These are phyloP conservation scores for Xestia ashworthii DNA, from an alignment of 2,888 invertebrate genomes.

Conservation along the genomic window DNA sequence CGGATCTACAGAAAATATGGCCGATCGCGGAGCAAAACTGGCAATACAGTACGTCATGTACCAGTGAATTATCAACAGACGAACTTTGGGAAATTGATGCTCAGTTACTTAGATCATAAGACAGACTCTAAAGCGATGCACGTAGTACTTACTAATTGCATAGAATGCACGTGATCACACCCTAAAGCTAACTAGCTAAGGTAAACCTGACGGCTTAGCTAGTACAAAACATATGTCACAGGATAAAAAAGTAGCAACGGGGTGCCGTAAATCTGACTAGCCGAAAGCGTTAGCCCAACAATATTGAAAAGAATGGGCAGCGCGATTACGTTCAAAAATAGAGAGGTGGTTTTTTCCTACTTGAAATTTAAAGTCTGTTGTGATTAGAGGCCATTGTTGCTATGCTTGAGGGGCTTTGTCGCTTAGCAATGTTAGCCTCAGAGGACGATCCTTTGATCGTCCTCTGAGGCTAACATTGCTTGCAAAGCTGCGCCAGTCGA, in stretches of 20 bases:
- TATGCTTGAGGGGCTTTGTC: rapidly evolving
- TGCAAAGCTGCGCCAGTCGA: background rate
- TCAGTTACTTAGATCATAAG: too few relatives aligned
- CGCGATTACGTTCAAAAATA: background rate
- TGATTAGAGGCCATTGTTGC: background rate
- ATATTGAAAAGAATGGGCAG: slow-evolving; percentile 47
- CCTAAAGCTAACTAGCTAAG: slow-evolving; percentile 1
- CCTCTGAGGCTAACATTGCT: too few relatives aligned
- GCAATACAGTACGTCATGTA: background rate
- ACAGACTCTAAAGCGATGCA: too few relatives aligned
- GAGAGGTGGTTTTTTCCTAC: background rate
- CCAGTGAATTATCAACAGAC: too few relatives aligned
- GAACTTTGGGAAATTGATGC: too few relatives aligned
- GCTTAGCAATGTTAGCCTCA: background rate
- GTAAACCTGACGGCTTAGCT: background rate
- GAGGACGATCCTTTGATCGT: background rate
- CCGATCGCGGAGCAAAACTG: background rate
- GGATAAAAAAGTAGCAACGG: slow-evolving; percentile 30
- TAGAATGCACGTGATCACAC: background rate
- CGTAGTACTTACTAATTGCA: too few relatives aligned
- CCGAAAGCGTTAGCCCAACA: slow-evolving; percentile 33
- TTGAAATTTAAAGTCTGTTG: background rate
- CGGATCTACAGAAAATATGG: background rate
- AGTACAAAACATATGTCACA: slow-evolving; percentile 37
- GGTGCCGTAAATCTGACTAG: slow-evolving; percentile 40